phyloP scores from a whole-genome alignment of 2,797 vertebrate genomes.

The Florisuga fusca region DNA sequence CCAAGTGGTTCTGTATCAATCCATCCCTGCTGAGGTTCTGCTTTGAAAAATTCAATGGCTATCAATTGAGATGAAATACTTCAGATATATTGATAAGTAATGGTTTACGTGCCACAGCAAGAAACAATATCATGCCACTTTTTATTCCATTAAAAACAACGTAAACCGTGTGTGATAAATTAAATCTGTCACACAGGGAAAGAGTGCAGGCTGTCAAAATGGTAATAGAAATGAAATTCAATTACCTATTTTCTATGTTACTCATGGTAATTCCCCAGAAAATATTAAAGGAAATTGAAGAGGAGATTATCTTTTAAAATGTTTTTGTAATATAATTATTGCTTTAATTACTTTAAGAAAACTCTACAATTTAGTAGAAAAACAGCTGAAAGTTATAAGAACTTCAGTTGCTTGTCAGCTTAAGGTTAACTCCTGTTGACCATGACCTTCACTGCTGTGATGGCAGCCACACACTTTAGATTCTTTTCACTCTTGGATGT shows the following conservation, averaged over 20 bases:
- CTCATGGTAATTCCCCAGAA: constrained; percentile 20
- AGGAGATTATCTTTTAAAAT: constrained; percentile 31
- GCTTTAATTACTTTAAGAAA: constrained; percentile 36
- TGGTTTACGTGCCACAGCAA: constrained; percentile 18
- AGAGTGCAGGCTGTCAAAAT: constrained; percentile 63
- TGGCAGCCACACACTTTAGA: not conserved
- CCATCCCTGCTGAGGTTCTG: not conserved
- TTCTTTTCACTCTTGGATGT: not conserved
- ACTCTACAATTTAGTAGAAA: not conserved
- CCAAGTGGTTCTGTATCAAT: not conserved
- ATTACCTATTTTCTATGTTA: constrained; percentile 59
- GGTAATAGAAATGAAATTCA: constrained; percentile 60
- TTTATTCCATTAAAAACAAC: constrained; percentile 58
- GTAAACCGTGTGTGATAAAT: constrained; percentile 62
- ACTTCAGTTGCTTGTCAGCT: not conserved
- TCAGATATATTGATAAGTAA: not conserved
- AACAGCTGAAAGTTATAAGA: not conserved
- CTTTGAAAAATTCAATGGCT: constrained; percentile 21
- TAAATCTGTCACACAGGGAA: constrained; percentile 59
- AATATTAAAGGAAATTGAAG: constrained; percentile 55
- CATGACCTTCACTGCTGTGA: not conserved
- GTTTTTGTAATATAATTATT: constrained; percentile 30
- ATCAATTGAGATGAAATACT: not conserved
- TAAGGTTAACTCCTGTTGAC: not conserved
- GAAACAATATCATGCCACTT: constrained; percentile 43